Conservation (phyloP, 2,113 vertebrate species). For the Amphiprion ocellaris region DNA sequence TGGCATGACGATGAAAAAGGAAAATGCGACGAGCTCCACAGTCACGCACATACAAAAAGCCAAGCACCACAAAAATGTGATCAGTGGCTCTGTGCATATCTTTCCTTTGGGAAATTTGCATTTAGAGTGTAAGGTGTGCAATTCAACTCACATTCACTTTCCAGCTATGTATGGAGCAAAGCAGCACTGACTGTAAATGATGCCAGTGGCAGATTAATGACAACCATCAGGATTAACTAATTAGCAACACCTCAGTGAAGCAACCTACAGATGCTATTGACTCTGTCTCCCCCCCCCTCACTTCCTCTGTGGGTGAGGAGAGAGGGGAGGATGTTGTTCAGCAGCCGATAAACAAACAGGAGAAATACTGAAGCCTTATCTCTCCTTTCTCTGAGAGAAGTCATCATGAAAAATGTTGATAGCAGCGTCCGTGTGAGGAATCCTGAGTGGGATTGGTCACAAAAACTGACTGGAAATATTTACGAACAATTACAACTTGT, state of each 20-base stretch:
- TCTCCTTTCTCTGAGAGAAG: conserved; percentile 42
- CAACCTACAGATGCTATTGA: conserved; percentile 57
- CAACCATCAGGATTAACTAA: conserved; percentile 73
- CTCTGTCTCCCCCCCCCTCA: conserved; percentile 18
- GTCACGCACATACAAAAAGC: conserved; percentile 18
- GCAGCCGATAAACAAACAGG: conserved; percentile 57
- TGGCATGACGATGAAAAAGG: conserved; percentile 28
- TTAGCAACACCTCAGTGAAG: conserved; percentile 63
- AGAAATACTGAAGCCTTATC: conserved; percentile 59
- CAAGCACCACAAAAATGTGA: conserved; percentile 43
- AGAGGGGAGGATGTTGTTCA: conserved; percentile 3
- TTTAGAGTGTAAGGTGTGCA: conserved; percentile 57
- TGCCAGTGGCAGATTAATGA: conserved; percentile 71
- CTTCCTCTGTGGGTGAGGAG: conserved; percentile 28
- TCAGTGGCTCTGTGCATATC: conserved; percentile 32
- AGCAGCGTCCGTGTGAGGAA: conserved; percentile 50
- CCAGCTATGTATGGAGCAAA: conserved; percentile 25
- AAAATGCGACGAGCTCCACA: conserved; percentile 31
- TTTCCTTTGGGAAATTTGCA: conserved; percentile 62
- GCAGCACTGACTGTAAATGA: conserved; percentile 66
- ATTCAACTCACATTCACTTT: conserved; percentile 40
- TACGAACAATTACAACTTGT: conserved; percentile 2
- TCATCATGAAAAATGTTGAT: conserved; percentile 57
- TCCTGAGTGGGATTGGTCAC: conserved; percentile 22
- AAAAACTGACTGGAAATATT: conserved; percentile 20